Evolutionary conservation across 2,113 vertebrate genomes (phyloP).

Genomic region (Castor canadensis): DNA sequence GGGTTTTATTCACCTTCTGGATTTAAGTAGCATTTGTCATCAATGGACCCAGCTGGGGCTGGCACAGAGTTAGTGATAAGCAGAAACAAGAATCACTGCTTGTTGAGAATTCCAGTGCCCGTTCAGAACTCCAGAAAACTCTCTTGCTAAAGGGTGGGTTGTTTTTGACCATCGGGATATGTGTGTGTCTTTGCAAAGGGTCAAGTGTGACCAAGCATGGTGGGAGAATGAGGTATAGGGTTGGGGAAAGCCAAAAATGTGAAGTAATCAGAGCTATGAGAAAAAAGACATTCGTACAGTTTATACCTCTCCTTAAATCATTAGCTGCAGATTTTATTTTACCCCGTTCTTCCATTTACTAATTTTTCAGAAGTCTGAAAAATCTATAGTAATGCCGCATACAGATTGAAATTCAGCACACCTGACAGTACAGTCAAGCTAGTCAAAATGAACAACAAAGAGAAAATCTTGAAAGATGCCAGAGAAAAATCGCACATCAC

Average conservation of each 20-base stretch:
- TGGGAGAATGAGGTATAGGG: accelerated
- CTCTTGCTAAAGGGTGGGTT: neutral
- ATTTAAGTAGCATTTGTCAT: constrained; percentile 57
- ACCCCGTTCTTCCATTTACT: neutral
- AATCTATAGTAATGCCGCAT: neutral
- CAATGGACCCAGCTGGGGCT: neutral
- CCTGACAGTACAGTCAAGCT: neutral
- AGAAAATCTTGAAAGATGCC: neutral
- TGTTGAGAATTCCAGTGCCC: neutral
- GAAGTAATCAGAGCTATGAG: neutral
- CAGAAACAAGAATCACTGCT: neutral
- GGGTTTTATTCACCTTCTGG: constrained; percentile 46
- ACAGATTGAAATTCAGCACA: neutral
- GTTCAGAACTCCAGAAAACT: neutral
- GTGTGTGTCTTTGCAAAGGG: neutral
- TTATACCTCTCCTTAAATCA: neutral
- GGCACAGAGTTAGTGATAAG: neutral
- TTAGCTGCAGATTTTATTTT: neutral
- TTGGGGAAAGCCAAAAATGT: neutral
- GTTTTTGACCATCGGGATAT: neutral
- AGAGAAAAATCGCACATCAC: neutral
- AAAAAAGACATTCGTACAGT: neutral
- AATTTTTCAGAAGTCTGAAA: neutral
- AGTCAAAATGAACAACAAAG: neutral
- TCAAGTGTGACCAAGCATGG: neutral